Evolutionary conservation across 2,888 invertebrate species (phyloP).

Genomic region (Acleris emargana): DNA sequence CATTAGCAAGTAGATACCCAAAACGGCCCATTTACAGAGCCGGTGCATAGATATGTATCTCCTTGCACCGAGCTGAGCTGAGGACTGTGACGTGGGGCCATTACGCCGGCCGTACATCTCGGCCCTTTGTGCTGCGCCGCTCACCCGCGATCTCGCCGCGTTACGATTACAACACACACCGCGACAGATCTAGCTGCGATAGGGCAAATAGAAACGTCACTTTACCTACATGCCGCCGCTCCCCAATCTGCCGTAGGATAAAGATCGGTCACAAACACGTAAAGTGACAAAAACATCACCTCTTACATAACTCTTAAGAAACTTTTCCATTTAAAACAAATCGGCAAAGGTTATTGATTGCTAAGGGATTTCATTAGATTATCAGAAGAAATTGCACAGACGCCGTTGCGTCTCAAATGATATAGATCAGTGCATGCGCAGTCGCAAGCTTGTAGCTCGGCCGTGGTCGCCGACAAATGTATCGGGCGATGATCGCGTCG

Average conservation of each 20-base stretch:
- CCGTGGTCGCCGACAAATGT: conserved; percentile 79
- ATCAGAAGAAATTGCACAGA: conserved; percentile 70
- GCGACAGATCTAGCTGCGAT: conserved; percentile 78
- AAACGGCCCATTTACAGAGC: conserved; percentile 80
- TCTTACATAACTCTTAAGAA: conserved; percentile 37
- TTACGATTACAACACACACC: conserved; percentile 75
- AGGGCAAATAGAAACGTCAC: conserved; percentile 80
- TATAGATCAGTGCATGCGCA: conserved; percentile 66
- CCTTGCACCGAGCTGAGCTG: conserved; percentile 60
- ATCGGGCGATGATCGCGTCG: conserved; percentile 77
- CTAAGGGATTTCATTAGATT: conserved; percentile 69
- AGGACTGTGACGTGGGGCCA: conserved; percentile 75
- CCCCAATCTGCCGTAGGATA: conserved; percentile 64
- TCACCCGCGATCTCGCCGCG: conserved; percentile 64
- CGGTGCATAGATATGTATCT: conserved; percentile 80
- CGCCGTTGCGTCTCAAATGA: conserved; percentile 61
- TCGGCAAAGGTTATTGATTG: conserved; percentile 51
- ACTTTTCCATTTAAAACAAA: conserved; percentile 33
- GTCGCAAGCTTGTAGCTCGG: conserved; percentile 50
- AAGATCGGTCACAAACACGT: conserved; percentile 60
- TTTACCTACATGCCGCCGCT: conserved; percentile 75
- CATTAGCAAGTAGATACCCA: conserved; percentile 82
- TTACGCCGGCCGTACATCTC: conserved; percentile 77
- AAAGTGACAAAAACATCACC: conserved; percentile 68
- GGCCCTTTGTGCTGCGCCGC: conserved; percentile 75